These are phyloP conservation scores for Synergus umbraculus DNA, from an alignment of 2,888 invertebrate genomes.

Conservation along the genomic window DNA sequence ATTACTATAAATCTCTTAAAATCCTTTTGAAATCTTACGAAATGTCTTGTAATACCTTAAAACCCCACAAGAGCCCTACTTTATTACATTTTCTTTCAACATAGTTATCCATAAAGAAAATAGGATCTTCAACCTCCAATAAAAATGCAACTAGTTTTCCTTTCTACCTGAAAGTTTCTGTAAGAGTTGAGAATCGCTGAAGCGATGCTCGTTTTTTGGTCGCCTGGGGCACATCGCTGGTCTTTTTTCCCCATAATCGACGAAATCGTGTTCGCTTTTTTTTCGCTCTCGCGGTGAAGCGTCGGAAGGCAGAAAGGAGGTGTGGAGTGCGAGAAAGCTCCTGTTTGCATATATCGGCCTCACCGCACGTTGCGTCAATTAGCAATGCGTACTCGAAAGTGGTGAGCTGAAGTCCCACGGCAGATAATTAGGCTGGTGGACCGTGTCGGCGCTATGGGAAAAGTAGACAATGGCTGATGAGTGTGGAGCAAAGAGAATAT, in stretches of 20 bases:
- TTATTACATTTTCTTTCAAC: too few species aligned
- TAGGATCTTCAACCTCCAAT: too few species aligned
- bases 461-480: constrained; percentile 73
- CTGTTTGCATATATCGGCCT: constrained; percentile 50
- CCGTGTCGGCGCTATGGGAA: constrained; percentile 61
- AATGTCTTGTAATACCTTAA: too few species aligned
- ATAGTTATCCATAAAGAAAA: too few species aligned
- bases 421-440: constrained; percentile 60
- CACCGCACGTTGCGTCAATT: constrained; percentile 61
- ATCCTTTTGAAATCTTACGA: too few species aligned
- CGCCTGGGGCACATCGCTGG: constrained; percentile 27
- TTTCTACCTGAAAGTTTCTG: not conserved
- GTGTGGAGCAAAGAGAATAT: constrained; percentile 71
- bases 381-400: constrained; percentile 53
- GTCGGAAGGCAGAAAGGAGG: constrained; percentile 11
- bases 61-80: too few species aligned
- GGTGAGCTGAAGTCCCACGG: constrained; percentile 49
- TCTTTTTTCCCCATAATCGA: constrained; percentile 38
- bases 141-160: not conserved
- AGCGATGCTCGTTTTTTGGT: constrained; percentile 10
- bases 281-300: constrained; percentile 14
- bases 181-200: constrained; percentile 10
- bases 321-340: constrained; percentile 40
- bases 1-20: too few species aligned
- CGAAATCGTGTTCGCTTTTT: constrained; percentile 40